These are phyloP conservation scores for Notodonta dromedarius DNA, from an alignment of 2,888 invertebrate genomes.

Conservation along the genomic window DNA sequence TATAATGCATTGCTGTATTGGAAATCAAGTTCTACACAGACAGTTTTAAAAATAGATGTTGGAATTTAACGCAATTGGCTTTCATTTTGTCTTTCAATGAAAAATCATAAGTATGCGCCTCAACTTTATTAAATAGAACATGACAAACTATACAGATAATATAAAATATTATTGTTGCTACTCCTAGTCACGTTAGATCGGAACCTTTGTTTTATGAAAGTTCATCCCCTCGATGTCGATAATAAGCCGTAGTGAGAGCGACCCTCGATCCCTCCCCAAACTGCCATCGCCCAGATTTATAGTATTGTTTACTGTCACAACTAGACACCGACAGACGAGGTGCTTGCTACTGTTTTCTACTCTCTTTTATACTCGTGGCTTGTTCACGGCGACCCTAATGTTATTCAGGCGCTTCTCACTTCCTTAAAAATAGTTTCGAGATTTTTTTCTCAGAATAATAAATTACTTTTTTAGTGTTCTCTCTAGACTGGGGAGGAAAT, in stretches of 20 bases:
- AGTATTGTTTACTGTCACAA: conserved; percentile 27
- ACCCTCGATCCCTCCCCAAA: not conserved
- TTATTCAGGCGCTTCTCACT: conserved; percentile 2
- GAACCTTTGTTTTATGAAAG: not conserved
- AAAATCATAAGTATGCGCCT: too few relatives aligned
- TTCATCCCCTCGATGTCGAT: not conserved
- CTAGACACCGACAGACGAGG: conserved; percentile 10
- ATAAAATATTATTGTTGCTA: too few relatives aligned
- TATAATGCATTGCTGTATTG: too few relatives aligned
- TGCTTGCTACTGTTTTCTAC: conserved; percentile 4
- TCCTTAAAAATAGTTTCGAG: conserved; percentile 18
- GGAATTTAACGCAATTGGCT: too few relatives aligned
- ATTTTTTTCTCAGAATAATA: conserved; percentile 14
- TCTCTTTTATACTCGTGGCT: conserved; percentile 10
- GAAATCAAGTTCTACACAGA: too few relatives aligned
- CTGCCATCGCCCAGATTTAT: conserved; percentile 21
- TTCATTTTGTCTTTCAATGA: too few relatives aligned
- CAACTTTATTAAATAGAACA: too few relatives aligned
- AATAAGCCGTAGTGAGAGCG: conserved; percentile 2
- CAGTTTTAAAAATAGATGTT: too few relatives aligned
- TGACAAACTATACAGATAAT: too few relatives aligned
- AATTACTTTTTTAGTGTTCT: conserved; percentile 12
- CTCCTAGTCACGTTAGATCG: too few relatives aligned
- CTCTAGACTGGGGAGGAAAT: conserved; percentile 10
- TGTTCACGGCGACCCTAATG: conserved; percentile 21